phyloP scores from a whole-genome alignment of 2,797 vertebrate species.

The Brachyalestes nurse region DNA sequence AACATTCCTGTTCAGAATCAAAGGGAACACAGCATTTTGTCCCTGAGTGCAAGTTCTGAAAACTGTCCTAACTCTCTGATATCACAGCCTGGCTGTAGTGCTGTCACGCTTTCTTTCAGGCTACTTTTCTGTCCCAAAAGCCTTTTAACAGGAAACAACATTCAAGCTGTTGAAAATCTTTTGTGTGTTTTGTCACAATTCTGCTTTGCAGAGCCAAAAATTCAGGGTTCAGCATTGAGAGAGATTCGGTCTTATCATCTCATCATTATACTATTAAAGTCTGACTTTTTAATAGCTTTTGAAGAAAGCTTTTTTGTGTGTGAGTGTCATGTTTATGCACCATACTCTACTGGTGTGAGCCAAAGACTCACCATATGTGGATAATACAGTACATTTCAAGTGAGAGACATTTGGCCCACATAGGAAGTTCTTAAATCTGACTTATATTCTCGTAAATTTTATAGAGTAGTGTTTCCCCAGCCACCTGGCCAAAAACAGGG shows the following conservation, averaged over 20 bases:
- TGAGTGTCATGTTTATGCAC: no score
- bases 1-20: conserved; percentile 32
- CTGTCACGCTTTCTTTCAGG: conserved; percentile 24
- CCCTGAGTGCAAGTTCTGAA: conserved; percentile 28
- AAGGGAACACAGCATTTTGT: conserved; percentile 18
- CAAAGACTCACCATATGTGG: neutral
- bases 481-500: conserved; percentile 43
- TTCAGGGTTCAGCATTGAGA: neutral
- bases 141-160: conserved; percentile 26
- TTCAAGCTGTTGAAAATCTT: conserved; percentile 17
- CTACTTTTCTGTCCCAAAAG: neutral
- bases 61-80: conserved; percentile 15
- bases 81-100: conserved; percentile 29
- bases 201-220: neutral
- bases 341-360: neutral
- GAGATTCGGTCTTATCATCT: neutral
- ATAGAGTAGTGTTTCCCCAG: conserved; percentile 21
- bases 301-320: neutral
- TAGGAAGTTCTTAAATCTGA: conserved; percentile 43
- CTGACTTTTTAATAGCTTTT: neutral
- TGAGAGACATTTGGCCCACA: conserved; percentile 31
- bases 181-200: neutral
- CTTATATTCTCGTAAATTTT: conserved; percentile 43
- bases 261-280: no score
- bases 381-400: conserved; percentile 5